phyloP scores from a whole-genome alignment of 2,113 vertebrate species.

The Platichthys stellatus region DNA sequence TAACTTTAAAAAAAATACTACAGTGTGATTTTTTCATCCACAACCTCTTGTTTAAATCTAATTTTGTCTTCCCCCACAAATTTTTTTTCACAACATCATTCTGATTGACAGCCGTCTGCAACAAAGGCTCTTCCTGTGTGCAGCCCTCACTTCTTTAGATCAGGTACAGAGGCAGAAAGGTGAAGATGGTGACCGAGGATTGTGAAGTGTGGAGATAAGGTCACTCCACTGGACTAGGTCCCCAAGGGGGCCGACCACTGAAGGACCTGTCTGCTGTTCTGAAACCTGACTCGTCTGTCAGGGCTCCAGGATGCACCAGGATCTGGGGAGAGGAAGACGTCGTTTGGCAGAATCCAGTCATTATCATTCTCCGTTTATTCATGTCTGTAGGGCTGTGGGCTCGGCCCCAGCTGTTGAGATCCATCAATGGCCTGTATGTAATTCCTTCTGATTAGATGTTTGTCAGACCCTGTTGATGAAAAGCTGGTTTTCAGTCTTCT shows the following conservation, averaged over 20 bases:
- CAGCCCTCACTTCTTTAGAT: conserved; percentile 21
- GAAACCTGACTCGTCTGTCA: conserved; percentile 88
- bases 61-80: neutral
- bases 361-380: neutral
- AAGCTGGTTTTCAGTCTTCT: neutral
- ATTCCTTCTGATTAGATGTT: neutral
- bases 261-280: conserved; percentile 87
- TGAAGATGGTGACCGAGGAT: conserved; percentile 88
- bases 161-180: conserved; percentile 31
- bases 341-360: neutral
- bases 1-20: no score
- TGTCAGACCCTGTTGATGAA: neutral
- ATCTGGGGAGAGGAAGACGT: conserved; percentile 61
- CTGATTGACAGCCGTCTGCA: neutral
- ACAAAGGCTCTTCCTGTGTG: neutral
- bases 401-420: neutral
- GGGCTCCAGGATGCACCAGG: conserved; percentile 86
- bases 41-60: neutral
- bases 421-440: neutral
- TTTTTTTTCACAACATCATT: neutral
- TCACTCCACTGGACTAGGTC: conserved; percentile 94
- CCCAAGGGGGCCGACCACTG: conserved; percentile 87
- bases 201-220: conserved; percentile 90
- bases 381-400: neutral
- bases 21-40: neutral